These are phyloP conservation scores for Monarcha castaneiventris DNA, from an alignment of 2,113 vertebrate species.

Conservation along the genomic window DNA sequence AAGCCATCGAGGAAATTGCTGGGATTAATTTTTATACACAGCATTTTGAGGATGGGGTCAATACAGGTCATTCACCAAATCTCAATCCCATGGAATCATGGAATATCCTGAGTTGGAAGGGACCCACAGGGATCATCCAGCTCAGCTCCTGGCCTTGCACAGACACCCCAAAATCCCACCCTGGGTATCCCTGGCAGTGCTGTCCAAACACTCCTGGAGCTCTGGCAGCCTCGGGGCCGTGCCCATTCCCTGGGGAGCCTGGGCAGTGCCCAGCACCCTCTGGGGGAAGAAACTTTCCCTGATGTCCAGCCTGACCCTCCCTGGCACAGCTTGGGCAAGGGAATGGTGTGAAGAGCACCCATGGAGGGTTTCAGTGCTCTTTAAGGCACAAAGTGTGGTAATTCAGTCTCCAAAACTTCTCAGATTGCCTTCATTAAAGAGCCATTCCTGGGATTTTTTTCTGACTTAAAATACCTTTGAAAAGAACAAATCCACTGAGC, in stretches of 20 bases:
- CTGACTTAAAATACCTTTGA: not conserved
- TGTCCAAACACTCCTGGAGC: not conserved
- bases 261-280: not conserved
- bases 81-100: not conserved
- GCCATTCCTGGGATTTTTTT: not conserved
- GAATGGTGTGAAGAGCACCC: not conserved
- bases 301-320: fast-evolving
- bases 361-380: not conserved
- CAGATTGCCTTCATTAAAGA: not conserved
- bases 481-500: not conserved
- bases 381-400: fast-evolving
- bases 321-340: not conserved
- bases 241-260: not conserved
- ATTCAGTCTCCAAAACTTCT: not conserved
- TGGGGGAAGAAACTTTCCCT: not conserved
- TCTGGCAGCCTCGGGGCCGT: not conserved
- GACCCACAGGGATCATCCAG: not conserved
- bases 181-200: not conserved
- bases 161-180: not conserved
- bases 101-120: not conserved
- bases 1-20: not conserved
- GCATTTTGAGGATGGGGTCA: not conserved
- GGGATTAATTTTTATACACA: not conserved
- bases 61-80: not conserved
- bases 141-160: fast-evolving